phyloP scores from a whole-genome alignment of 1,140 invertebrate species.

The Battus philenor region DNA sequence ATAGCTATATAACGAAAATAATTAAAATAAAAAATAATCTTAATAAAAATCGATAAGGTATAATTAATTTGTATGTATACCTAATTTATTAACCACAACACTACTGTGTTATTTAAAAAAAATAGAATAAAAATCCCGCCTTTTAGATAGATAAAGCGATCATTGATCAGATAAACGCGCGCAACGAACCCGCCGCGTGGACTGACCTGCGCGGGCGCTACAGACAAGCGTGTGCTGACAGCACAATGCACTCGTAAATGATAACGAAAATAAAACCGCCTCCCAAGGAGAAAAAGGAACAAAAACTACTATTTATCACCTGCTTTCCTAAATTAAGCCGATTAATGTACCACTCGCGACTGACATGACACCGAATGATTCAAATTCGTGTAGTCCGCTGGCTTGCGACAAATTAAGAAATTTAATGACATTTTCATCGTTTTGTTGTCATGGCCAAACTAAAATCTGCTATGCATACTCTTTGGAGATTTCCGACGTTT shows the following conservation, averaged over 20 bases:
- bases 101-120: no score
- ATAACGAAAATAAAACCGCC: constrained; percentile 70
- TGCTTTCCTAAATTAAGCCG: constrained; percentile 3
- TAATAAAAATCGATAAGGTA: no score
- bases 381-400: no score
- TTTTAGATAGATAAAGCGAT: constrained; percentile 23
- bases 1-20: no score
- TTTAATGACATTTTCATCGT: no score
- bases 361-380: constrained; percentile 1
- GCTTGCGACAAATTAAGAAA: no score
- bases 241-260: constrained; percentile 54
- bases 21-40: no score
- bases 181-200: constrained; percentile 46
- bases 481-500: no score
- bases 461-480: no score
- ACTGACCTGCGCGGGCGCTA: constrained; percentile 52
- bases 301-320: constrained; percentile 8
- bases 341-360: constrained; percentile 4
- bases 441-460: no score
- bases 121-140: constrained; percentile 15
- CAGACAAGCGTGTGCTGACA: constrained; percentile 48
- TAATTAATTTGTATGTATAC: no score
- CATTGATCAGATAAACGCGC: constrained; percentile 45
- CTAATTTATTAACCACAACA: no score
- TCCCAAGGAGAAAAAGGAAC: constrained; percentile 43